Evolutionary conservation across 2,888 invertebrate genomes (phyloP), one percentile per base, ranked within the genome.

Genomic region (Cephalotes varians): DNA sequence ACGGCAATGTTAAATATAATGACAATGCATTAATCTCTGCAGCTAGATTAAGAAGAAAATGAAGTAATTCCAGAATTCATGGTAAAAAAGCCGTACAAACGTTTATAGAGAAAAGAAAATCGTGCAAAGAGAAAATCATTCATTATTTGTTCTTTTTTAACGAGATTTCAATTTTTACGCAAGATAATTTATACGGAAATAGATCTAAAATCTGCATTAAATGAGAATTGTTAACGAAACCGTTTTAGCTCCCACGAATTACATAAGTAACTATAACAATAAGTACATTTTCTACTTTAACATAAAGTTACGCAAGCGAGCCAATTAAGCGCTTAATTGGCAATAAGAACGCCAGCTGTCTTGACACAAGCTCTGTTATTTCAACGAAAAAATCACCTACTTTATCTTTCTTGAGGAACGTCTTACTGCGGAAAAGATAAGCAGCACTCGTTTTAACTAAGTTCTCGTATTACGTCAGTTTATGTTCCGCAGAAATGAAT

Each of bases 271-370:
- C 15, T 40, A n/a, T n/a, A n/a, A n/a, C n/a, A 44, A 65, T 31
- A 76, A 67, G 54, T 54, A 31, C 15, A 21, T 67, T 77, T 54
- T 18, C 40, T 40, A 28, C n/a, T 28, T 54, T 54, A 51, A 65
- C 25, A 3, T 47, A 56, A 34, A 56, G 34, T 79, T 58, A 71
- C 47, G 56, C 56, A 56, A 56, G 44, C 25, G 5, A 47, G 71
- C 44, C 56, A 79, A 71, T 79, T 79, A 79, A 71, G 31, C 71
- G 77, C 18, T 58, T 77, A 77, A 77, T 77, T 77, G 77, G 69
- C 69, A 77, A 77, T 77, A 69, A 69, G 69, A n/a, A 74, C 64
- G 64, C 49, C 62, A 25, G 49, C 44, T 44, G 56, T 77, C 40
- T 18, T 58, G 31, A 56, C 56, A 58, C 34, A 71, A 71, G 56